These are phyloP conservation scores for Circaetus gallicus DNA, from an alignment of 2,113 vertebrate genomes.

Conservation along the genomic window DNA sequence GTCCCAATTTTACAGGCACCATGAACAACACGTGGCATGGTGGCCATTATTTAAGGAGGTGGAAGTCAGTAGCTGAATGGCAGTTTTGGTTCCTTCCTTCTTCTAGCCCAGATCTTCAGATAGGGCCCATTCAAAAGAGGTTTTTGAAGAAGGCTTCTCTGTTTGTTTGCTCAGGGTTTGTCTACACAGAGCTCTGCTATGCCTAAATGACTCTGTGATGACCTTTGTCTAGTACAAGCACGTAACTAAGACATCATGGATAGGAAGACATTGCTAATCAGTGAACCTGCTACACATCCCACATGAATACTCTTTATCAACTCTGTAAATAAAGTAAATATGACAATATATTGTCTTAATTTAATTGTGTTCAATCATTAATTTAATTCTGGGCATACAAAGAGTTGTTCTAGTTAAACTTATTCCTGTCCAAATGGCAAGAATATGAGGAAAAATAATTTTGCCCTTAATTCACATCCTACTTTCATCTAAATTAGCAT, in stretches of 20 bases:
- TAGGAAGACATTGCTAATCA: neutral
- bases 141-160: neutral
- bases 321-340: neutral
- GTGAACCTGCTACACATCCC: neutral
- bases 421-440: neutral
- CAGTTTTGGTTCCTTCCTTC: neutral
- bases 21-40: fast-evolving
- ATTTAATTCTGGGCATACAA: neutral
- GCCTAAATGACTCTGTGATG: neutral
- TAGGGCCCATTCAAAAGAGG: neutral
- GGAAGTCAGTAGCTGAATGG: neutral
- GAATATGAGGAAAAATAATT: neutral
- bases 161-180: neutral
- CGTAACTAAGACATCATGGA: neutral
- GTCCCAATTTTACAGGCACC: neutral
- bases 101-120: neutral
- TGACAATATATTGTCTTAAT: neutral
- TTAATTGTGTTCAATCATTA: neutral
- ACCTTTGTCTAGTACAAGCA: neutral
- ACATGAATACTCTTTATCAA: neutral
- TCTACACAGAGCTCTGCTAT: neutral
- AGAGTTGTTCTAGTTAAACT: neutral
- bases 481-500: neutral
- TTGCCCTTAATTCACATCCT: neutral
- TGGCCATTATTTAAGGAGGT: neutral